These are phyloP conservation scores for Seriola dumerili DNA, from an alignment of 2,113 vertebrate genomes.

Conservation along the genomic window DNA sequence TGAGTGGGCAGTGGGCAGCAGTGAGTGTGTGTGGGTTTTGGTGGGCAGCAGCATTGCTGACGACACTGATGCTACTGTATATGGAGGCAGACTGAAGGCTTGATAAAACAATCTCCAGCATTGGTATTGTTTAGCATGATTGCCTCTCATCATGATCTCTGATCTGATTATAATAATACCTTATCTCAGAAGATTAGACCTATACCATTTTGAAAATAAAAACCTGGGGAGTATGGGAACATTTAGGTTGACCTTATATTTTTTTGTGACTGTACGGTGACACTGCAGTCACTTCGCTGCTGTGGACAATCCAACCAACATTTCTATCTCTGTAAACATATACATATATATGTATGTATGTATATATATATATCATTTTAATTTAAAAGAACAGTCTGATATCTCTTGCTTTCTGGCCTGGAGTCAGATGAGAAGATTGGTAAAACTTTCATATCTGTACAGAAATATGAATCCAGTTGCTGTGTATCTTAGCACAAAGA, in stretches of 20 bases:
- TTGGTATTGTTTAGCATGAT: constrained; percentile 32
- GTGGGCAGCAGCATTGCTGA: constrained; percentile 56
- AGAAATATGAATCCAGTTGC: too few relatives aligned
- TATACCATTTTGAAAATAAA: constrained; percentile 8
- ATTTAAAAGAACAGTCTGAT: too few relatives aligned
- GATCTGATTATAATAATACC: constrained; percentile 19
- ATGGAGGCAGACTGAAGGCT: constrained; percentile 54
- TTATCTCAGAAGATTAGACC: not conserved
- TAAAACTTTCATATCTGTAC: too few relatives aligned
- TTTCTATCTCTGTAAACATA: too few relatives aligned
- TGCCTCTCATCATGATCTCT: constrained; percentile 26
- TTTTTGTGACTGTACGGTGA: not conserved
- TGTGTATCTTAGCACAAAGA: not conserved
- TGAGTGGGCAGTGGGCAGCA: constrained; percentile 69
- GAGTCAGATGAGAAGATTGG: too few relatives aligned
- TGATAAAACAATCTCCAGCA: constrained; percentile 49
- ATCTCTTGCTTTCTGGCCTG: too few relatives aligned
- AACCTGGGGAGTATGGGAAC: not conserved
- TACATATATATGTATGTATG: too few relatives aligned
- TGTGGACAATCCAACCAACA: too few relatives aligned
- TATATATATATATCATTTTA: too few relatives aligned
- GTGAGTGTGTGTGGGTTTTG: constrained; percentile 62
- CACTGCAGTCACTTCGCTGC: too few relatives aligned
- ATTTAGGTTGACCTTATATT: not conserved
- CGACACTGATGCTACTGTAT: constrained; percentile 44